phyloP scores from a whole-genome alignment of 1,140 invertebrate genomes.

The Eupristina koningsbergeri region DNA sequence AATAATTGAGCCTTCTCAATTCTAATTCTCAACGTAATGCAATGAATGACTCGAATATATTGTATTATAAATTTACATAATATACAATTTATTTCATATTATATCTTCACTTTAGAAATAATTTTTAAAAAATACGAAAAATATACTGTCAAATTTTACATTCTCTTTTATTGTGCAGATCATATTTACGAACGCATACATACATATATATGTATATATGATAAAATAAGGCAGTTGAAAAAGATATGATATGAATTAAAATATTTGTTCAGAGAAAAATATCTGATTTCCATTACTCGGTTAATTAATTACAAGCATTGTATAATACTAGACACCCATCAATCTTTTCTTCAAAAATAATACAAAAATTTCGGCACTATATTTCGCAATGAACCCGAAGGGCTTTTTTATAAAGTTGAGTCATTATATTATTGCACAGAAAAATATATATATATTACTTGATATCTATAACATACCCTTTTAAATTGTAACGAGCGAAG shows the following conservation, averaged over 20 bases:
- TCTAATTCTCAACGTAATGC: too few relatives aligned
- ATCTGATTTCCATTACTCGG: constrained; percentile 20
- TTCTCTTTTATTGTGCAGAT: too few relatives aligned
- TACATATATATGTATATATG: neutral
- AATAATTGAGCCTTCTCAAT: too few relatives aligned
- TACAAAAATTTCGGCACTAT: constrained; percentile 5
- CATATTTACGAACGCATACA: neutral
- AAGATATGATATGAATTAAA: constrained; percentile 19
- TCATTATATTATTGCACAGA: constrained; percentile 11
- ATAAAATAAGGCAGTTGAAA: neutral
- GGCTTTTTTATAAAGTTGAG: constrained; percentile 10
- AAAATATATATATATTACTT: neutral
- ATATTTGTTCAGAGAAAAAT: constrained; percentile 19
- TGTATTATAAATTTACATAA: too few relatives aligned
- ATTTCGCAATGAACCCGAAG: neutral
- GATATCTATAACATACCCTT: constrained; percentile 12
- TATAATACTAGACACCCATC: constrained; percentile 28
- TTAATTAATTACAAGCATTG: constrained; percentile 34
- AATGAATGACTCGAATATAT: too few relatives aligned
- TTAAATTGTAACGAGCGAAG: constrained; percentile 39
- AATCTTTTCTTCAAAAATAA: constrained; percentile 28
- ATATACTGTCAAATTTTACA: too few relatives aligned
- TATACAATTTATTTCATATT: too few relatives aligned
- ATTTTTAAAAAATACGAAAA: too few relatives aligned
- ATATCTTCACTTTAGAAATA: too few relatives aligned